phyloP scores from a whole-genome alignment of 2,888 invertebrate genomes.

The Rotaria magnacalcarata region DNA sequence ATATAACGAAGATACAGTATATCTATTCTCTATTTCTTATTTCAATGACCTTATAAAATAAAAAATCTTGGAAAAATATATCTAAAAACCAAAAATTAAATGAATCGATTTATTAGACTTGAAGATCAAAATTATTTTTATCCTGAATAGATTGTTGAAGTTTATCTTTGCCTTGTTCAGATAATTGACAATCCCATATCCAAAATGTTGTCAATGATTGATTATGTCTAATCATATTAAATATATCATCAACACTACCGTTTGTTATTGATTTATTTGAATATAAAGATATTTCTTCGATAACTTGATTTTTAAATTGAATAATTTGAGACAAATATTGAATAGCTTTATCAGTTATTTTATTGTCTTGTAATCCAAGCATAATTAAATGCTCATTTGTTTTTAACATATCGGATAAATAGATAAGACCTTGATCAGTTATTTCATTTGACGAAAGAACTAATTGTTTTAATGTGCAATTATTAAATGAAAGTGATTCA shows the following conservation, averaged over 20 bases:
- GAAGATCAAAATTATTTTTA: neutral
- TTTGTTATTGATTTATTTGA: neutral
- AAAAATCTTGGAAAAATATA: no score
- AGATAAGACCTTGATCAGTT: neutral
- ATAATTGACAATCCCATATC: neutral
- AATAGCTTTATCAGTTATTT: neutral
- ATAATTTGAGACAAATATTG: neutral
- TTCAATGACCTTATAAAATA: no score
- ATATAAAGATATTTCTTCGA: neutral
- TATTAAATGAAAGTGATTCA: neutral
- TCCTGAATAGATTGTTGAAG: neutral
- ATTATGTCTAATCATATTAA: neutral
- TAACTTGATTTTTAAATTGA: neutral
- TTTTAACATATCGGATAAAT: neutral
- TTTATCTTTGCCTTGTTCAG: neutral
- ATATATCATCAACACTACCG: neutral
- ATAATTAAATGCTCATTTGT: neutral
- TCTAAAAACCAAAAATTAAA: no score
- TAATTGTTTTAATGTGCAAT: neutral
- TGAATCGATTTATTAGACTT: no score
- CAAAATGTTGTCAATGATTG: neutral
- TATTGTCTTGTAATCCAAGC: neutral
- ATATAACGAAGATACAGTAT: no score
- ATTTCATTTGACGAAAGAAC: neutral
- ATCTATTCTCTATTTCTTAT: no score